Conservation (phyloP, 2,888 invertebrate species). For the Amblyjoppa fuscipennis region DNA sequence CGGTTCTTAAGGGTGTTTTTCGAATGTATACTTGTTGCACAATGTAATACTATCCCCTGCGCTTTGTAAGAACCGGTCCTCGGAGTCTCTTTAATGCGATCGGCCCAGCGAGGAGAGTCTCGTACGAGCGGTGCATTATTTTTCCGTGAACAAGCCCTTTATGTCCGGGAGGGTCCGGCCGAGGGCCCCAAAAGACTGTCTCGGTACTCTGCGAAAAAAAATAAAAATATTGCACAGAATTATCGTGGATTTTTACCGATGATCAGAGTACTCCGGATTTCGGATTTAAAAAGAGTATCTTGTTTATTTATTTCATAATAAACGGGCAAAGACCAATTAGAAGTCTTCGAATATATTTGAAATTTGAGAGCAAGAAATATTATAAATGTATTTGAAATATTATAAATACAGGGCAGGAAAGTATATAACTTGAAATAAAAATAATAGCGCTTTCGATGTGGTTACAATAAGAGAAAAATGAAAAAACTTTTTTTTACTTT, state of each 20-base stretch:
- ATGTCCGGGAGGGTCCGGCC: slow-evolving; percentile 56
- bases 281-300: not conserved
- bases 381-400: no score
- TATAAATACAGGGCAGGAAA: no score
- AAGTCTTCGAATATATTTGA: no score
- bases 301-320: no score
- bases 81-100: slow-evolving; percentile 81
- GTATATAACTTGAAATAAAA: no score
- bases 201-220: slow-evolving; percentile 28
- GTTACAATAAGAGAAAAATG: no score
- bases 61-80: slow-evolving; percentile 73
- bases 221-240: not conserved
- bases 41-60: slow-evolving; percentile 84
- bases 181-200: slow-evolving; percentile 31
- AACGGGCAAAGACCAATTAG: no score
- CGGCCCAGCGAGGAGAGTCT: slow-evolving; percentile 69
- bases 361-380: no score
- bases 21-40: slow-evolving; percentile 82
- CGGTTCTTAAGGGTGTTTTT: slow-evolving; percentile 82
- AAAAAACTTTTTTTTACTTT: no score
- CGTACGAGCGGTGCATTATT: slow-evolving; percentile 75
- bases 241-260: not conserved
- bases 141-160: slow-evolving; percentile 80
- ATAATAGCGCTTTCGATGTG: no score
- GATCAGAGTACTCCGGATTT: not conserved